Evolutionary conservation across 1,140 invertebrate genomes (phyloP).

Genomic region (Micrasema longulum): DNA sequence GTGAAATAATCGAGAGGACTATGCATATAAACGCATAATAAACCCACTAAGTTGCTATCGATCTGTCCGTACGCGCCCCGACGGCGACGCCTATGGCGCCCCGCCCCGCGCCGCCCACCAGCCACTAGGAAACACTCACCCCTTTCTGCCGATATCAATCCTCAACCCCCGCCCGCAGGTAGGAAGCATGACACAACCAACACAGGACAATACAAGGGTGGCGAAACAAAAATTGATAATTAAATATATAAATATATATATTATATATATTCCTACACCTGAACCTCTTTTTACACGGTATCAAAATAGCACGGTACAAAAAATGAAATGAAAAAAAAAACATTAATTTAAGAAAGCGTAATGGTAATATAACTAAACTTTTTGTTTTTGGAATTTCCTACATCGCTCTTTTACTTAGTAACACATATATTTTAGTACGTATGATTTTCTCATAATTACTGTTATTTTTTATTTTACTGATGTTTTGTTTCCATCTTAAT

Average conservation of each 20-base stretch:
- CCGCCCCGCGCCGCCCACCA: conserved; percentile 5
- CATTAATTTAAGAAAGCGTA: no score
- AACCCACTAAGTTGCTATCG: conserved; percentile 29
- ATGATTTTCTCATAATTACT: no score
- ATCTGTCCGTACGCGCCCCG: conserved; percentile 34
- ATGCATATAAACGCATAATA: conserved; percentile 36
- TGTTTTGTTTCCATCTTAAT: no score
- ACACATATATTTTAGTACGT: no score
- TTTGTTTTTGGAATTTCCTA: no score
- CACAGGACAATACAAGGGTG: not conserved
- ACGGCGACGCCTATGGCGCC: conserved; percentile 32
- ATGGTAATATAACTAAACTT: no score
- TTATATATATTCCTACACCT: no score
- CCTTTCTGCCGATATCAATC: not conserved
- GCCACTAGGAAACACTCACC: not conserved
- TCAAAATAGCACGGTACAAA: no score
- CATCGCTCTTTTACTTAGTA: no score
- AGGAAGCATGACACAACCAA: not conserved
- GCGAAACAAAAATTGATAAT: not conserved
- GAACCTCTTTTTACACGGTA: no score
- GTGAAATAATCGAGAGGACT: conserved; percentile 16
- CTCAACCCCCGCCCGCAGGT: not conserved
- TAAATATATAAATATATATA: not conserved
- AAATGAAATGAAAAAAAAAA: no score
- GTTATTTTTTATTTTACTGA: no score